Evolutionary conservation across 2,797 vertebrate species (phyloP).

Genomic region (Dallia pectoralis): DNA sequence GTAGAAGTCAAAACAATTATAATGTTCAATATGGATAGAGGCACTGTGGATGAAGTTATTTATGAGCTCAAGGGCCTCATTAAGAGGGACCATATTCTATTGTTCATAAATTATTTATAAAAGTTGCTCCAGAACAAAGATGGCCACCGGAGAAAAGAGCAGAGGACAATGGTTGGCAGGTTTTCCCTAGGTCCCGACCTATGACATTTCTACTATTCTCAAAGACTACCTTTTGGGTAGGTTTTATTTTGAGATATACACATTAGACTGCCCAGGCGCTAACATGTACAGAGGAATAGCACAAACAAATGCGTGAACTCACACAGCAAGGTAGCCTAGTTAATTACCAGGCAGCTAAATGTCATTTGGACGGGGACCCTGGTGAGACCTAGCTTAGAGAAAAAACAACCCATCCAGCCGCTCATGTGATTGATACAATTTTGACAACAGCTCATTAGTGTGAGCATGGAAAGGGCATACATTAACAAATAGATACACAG

Average conservation of each 20-base stretch:
- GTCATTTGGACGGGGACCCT: conserved; percentile 29
- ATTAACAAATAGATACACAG: background rate
- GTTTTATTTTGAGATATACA: background rate
- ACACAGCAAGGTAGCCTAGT: conserved; percentile 12
- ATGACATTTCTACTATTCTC: background rate
- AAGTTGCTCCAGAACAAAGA: background rate
- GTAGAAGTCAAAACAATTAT: background rate
- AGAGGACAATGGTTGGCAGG: background rate
- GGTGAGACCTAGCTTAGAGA: conserved; percentile 6
- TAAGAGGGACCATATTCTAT: background rate
- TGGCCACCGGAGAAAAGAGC: background rate
- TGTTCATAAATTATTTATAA: background rate
- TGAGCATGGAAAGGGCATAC: background rate
- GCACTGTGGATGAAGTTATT: background rate
- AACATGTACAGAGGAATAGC: background rate
- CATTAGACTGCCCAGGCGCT: background rate
- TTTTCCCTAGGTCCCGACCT: background rate
- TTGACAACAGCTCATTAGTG: background rate
- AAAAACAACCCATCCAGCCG: conserved; percentile 10
- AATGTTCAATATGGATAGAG: too few relatives aligned
- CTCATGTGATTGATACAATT: background rate
- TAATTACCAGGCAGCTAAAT: conserved; percentile 46
- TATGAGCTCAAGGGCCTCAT: background rate
- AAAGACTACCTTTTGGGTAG: background rate
- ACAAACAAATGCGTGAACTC: conserved; percentile 10